Percentiles rank a stretch among this genome's conserved stretches.
These are phyloP conservation scores for Microplitis deprimator DNA, from an alignment of 2,888 invertebrate species.

Conservation along the genomic window DNA sequence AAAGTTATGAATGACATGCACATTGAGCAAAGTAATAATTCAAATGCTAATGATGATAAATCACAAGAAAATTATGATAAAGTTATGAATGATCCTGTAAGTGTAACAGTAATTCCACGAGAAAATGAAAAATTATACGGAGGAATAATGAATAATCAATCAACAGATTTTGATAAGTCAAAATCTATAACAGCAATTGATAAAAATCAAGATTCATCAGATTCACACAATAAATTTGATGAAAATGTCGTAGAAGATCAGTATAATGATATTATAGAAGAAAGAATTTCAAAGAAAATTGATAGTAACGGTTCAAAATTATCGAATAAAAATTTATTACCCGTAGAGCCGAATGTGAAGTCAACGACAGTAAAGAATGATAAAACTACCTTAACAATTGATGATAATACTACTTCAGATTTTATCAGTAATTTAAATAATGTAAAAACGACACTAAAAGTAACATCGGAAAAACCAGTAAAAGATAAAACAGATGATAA, in stretches of 20 bases:
- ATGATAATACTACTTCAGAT: constrained; percentile 9
- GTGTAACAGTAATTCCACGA: constrained; percentile 48
- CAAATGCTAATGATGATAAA: constrained; percentile 18
- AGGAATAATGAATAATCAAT: constrained; percentile 27
- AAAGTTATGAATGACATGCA: constrained; percentile 45
- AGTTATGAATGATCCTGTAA: constrained; percentile 38
- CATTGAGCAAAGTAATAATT: neutral
- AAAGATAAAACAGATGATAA: constrained; percentile 54
- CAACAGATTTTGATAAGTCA: constrained; percentile 43
- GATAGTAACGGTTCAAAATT: constrained; percentile 39
- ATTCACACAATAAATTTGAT: constrained; percentile 53
- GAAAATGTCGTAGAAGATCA: constrained; percentile 64
- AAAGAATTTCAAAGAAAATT: constrained; percentile 55
- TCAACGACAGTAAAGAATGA: constrained; percentile 8
- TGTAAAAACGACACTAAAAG: constrained; percentile 23
- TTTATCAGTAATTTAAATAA: constrained; percentile 36
- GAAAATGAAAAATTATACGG: constrained; percentile 38
- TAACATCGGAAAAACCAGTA: constrained; percentile 44
- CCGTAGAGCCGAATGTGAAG: constrained; percentile 40
- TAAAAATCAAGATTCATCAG: constrained; percentile 27
- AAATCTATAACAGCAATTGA: constrained; percentile 11
- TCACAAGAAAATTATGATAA: constrained; percentile 21
- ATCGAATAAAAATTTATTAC: constrained; percentile 29
- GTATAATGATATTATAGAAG: constrained; percentile 67
- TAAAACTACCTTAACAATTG: constrained; percentile 36